Evolutionary conservation across 1,140 invertebrate genomes (phyloP).

Genomic region (Platorchestia sp.): DNA sequence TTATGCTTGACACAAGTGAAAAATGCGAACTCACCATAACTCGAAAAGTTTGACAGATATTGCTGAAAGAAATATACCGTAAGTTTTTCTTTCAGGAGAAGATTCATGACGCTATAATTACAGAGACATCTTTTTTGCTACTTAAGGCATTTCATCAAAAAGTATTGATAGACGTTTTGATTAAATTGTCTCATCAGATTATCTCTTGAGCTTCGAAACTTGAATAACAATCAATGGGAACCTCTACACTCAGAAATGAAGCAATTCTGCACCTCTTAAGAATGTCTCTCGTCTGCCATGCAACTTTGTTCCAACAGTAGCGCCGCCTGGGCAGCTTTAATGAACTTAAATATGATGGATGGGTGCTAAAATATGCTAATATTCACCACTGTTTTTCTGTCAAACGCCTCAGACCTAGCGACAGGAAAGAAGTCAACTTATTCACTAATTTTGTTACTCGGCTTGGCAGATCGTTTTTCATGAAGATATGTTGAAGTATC

Average conservation of each 20-base stretch:
- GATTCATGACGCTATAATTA: no score
- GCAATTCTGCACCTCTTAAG: background rate
- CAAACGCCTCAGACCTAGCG: background rate
- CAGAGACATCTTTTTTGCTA: no score
- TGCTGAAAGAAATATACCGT: no score
- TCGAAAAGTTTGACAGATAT: no score
- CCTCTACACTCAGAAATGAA: no score
- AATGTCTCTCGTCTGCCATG: background rate
- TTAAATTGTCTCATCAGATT: background rate
- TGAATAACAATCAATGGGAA: no score
- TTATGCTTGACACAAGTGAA: no score
- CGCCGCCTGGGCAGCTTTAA: background rate
- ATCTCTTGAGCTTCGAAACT: background rate
- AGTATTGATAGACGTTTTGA: background rate
- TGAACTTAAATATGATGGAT: slow-evolving; percentile 53
- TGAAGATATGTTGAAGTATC: background rate
- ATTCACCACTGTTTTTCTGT: slow-evolving; percentile 50
- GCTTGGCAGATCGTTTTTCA: background rate
- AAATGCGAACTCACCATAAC: no score
- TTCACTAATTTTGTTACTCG: slow-evolving; percentile 27
- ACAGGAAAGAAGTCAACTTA: slow-evolving; percentile 14
- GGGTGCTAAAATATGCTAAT: slow-evolving; percentile 51
- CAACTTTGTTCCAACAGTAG: background rate
- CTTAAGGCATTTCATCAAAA: background rate
- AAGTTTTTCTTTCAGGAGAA: no score